Evolutionary conservation across 2,888 invertebrate genomes (phyloP), one percentile per base, ranked within the genome.

Genomic region (Ptilodon capucinus): DNA sequence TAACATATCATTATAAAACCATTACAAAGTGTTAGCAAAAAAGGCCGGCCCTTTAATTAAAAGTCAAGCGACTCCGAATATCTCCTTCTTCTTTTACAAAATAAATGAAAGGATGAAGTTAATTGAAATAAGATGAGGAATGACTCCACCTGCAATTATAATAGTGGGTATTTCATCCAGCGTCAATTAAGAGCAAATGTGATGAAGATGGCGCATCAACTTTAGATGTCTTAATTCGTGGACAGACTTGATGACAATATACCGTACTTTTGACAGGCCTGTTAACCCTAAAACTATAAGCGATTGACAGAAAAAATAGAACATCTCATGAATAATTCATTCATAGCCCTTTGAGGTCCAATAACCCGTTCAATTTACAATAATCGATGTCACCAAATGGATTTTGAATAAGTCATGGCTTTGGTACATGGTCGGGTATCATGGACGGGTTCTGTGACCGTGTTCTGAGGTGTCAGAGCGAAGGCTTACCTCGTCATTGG

Each of bases 271-370:
- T 53, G 16, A 38, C 5, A 54, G 54, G 54, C 54, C 56, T 51
- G 54, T 49, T 64, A 60, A 64, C 66, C 66, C 56, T 64, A 59
- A 64, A 64, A 64, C 66, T 66, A 54, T 55, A 66, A 66, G 61
- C 62, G 61, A 66, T 64, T 60, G 47, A 44, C 48, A 40, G 42
- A 57, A 61, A 58, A 64, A 61, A 59, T 42, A 19, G 42, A 51
- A 1, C 47, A 45, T 40, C 39, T 54, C 16, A 61, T 66, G 57
- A 57, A 64, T 66, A 46, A 66, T 66, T 66, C 64, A 66, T 66
- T 30, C 7, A 50, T 35, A 8, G 63, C 66, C 64, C 64, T 39
- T 39, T 21, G 14, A 39, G 39, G 4, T 21, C 39, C 39, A 19
- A 13, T 21, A 39, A 21, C 39, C 14, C n/a, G 19, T 19, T 1